Evolutionary conservation across 2,797 vertebrate species (phyloP).

Genomic region (Tamandua tetradactyla): DNA sequence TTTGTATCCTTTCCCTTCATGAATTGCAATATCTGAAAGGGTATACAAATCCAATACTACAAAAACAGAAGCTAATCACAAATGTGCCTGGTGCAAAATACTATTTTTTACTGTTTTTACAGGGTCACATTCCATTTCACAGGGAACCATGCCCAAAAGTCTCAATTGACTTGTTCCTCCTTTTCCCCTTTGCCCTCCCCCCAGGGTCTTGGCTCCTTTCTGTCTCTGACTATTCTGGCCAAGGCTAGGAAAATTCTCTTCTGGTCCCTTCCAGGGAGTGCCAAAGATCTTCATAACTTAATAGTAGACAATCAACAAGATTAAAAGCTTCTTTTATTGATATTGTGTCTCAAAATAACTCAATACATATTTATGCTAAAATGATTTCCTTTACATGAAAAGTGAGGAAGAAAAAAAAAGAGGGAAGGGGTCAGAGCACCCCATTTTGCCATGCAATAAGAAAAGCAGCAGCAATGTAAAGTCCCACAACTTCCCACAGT

Average conservation of each 20-base stretch:
- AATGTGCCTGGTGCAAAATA: not conserved
- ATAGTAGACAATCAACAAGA: not conserved
- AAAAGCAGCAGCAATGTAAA: not conserved
- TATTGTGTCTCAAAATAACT: not conserved
- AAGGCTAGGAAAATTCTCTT: not conserved
- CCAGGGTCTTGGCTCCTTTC: not conserved
- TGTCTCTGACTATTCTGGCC: not conserved
- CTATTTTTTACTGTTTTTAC: not conserved
- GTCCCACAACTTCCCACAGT: not conserved
- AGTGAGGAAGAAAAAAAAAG: not conserved
- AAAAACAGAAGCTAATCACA: not conserved
- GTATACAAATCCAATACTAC: fast-evolving
- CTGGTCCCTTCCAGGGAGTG: not conserved
- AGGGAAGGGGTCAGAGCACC: not conserved
- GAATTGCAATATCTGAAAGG: not conserved
- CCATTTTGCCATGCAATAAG: not conserved
- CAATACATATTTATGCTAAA: not conserved
- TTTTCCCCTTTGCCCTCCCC: not conserved
- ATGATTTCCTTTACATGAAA: not conserved
- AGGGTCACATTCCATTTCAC: not conserved
- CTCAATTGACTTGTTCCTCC: not conserved
- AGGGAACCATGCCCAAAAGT: not conserved
- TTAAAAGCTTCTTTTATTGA: not conserved
- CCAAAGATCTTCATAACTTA: not conserved
- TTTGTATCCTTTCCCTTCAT: not conserved